These are phyloP conservation scores for Cephus sareptanus DNA, from an alignment of 2,888 invertebrate genomes.

Conservation along the genomic window DNA sequence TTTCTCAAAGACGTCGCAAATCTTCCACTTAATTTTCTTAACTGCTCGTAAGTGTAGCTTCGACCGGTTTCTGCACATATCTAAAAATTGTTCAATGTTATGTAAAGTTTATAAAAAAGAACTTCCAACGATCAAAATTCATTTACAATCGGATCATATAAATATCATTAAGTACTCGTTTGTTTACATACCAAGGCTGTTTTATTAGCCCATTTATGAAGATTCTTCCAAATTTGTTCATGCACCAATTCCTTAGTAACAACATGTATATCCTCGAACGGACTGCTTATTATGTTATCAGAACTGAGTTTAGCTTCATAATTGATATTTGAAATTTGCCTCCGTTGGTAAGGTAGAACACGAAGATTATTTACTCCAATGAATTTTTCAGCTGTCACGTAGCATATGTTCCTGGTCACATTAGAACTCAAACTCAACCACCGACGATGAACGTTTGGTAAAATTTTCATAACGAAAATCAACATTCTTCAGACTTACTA, in stretches of 20 bases:
- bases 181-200: constrained; percentile 69
- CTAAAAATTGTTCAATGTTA: constrained; percentile 22
- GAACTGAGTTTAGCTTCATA: neutral
- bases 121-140: neutral
- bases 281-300: constrained; percentile 24
- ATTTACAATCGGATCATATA: neutral
- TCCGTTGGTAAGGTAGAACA: neutral
- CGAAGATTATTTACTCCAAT: neutral
- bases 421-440: neutral
- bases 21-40: constrained; percentile 37
- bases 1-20: constrained; percentile 52
- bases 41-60: constrained; percentile 51
- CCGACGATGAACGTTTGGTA: neutral
- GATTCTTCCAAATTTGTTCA: constrained; percentile 73
- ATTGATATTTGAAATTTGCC: neutral
- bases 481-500: neutral
- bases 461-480: neutral
- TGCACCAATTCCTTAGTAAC: constrained; percentile 43
- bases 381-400: neutral
- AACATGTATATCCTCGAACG: constrained; percentile 14
- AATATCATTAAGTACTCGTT: neutral
- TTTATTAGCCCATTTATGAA: constrained; percentile 74
- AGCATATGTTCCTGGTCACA: neutral
- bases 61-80: constrained; percentile 48
- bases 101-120: neutral